These are phyloP conservation scores for Scaptomyza tumidula DNA, from an alignment of 2,888 invertebrate genomes.

Conservation along the genomic window DNA sequence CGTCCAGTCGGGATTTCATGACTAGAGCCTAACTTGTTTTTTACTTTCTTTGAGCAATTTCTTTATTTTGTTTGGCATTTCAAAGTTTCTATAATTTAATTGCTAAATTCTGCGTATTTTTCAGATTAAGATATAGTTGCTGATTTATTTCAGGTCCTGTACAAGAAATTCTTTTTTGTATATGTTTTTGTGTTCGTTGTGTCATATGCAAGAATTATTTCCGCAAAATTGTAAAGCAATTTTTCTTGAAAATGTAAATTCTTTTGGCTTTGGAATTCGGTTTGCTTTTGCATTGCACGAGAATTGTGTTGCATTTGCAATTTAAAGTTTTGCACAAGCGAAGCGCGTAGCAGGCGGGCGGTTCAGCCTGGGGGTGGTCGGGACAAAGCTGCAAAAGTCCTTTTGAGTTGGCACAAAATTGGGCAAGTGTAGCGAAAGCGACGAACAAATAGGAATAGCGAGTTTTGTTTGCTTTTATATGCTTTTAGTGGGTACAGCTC, in stretches of 20 bases:
- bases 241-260: constrained; percentile 60
- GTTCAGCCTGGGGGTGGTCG: not conserved
- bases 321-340: constrained; percentile 55
- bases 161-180: not conserved
- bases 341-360: constrained; percentile 3
- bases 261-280: constrained; percentile 49
- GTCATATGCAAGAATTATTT: constrained; percentile 53
- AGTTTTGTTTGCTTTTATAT: constrained; percentile 61
- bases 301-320: constrained; percentile 65
- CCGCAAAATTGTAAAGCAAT: constrained; percentile 51
- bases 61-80: not conserved
- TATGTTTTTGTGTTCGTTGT: constrained; percentile 25
- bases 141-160: constrained; percentile 24
- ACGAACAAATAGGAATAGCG: not conserved
- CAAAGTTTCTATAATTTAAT: constrained; percentile 10
- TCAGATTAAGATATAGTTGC: constrained; percentile 6
- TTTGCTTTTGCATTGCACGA: constrained; percentile 26
- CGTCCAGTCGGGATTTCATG: too few species aligned
- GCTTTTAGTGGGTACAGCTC: constrained; percentile 34
- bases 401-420: constrained; percentile 48
- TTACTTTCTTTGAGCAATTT: not conserved
- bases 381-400: constrained; percentile 21
- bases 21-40: too few species aligned
- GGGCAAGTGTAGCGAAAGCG: constrained; percentile 36
- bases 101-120: constrained; percentile 18